phyloP scores from a whole-genome alignment of 2,113 vertebrate species.

The Quiscalus mexicanus region DNA sequence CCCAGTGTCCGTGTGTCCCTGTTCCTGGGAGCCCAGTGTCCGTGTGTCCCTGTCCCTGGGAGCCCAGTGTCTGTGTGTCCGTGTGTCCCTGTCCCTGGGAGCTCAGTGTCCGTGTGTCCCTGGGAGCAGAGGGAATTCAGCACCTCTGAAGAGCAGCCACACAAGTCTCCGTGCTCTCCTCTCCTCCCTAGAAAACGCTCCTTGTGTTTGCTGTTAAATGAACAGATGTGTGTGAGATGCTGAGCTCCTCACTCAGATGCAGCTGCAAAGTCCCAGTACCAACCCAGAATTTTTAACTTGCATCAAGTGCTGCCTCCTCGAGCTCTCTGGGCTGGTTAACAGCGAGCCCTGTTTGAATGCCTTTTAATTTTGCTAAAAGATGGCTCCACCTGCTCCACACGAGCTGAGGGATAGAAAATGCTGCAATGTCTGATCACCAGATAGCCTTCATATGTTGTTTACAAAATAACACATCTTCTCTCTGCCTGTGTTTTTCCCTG shows the following conservation, averaged over 20 bases:
- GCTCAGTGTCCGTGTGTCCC: rapidly evolving
- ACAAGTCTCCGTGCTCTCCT: not conserved
- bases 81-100: not conserved
- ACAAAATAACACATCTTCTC: constrained; percentile 53
- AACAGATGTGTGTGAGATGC: not conserved
- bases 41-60: not conserved
- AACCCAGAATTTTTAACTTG: not conserved
- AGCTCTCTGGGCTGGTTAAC: not conserved
- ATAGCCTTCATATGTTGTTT: constrained; percentile 47
- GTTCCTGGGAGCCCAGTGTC: not conserved
- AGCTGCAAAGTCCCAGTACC: not conserved
- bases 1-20: not conserved
- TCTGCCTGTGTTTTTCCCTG: not conserved
- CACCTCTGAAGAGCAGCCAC: not conserved
- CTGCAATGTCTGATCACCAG: not conserved
- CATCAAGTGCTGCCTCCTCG: rapidly evolving
- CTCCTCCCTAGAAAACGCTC: not conserved
- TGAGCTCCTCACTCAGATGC: not conserved
- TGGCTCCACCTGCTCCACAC: constrained; percentile 5
- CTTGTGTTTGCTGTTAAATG: not conserved
- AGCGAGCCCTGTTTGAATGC: not conserved
- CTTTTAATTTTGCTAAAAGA: constrained; percentile 30
- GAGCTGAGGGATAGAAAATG: not conserved
- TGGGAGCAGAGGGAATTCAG: not conserved
- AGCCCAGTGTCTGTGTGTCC: not conserved